Evolutionary conservation across 1,140 invertebrate genomes (phyloP), one percentile per base, ranked within the genome.

Genomic region (Diabrotica virgifera): DNA sequence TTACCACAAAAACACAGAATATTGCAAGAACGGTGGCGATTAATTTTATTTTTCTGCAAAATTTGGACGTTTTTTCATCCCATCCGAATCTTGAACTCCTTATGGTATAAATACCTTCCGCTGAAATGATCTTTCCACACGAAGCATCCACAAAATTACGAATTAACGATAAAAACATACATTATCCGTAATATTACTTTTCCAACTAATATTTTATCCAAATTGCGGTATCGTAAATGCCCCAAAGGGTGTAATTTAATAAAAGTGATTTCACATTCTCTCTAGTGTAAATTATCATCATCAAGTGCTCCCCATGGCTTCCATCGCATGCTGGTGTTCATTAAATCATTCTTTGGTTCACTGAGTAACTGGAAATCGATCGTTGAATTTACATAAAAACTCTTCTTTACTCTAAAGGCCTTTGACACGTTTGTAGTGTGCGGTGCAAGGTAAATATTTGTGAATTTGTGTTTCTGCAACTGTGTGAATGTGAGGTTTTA

Each of bases 221-320:
- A 24, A 24, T 24, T 24, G n/a, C 40, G 40, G 40, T n/a, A 10
- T 46, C 40, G 40, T 46, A 46, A 46, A n/a, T 46, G 40, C 40
- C 5, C n/a, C 8, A 3, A 46, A 46, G 40, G 40, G 40, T n/a
- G 40, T 46, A 46, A 46, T 46, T n/a, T n/a, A 46, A 46, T 46
- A 46, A 46, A 46, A 46, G n/a, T 46, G 8, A 46, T 46, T 46
- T 46, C 40, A 46, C 40, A 46, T 46, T n/a, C 40, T 46, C 40
- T 46, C n/a, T 46, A n/a, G 40, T 46, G 40, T 46, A 46, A 46
- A 46, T 46, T 46, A 46, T 46, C 40, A n/a, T 46, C 40, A 46
- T 46, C 40, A 46, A 46, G 40, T 46, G 40, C 40, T 46, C 40
- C 40, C 40, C 8, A n/a, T 10, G 40, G 40, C 40, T n/a, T 24